Percentiles rank a stretch among this genome's conserved stretches.
phyloP scores from a whole-genome alignment of 2,888 invertebrate genomes.

The Tubiluchus corallicola region DNA sequence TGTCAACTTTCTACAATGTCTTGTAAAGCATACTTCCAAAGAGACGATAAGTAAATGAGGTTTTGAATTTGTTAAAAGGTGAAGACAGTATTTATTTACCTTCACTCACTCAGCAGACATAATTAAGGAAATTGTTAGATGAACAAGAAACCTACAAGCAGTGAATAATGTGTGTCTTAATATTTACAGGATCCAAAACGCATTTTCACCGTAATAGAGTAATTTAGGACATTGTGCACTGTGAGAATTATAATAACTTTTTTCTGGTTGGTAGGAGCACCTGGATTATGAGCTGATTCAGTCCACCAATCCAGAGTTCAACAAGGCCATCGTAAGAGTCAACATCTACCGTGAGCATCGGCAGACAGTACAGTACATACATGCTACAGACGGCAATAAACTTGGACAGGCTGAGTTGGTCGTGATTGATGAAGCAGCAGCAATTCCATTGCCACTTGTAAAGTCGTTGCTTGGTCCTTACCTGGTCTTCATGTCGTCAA shows the following conservation, averaged over 20 bases:
- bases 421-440: slow-evolving; percentile 96
- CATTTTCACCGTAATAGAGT: too few relatives aligned
- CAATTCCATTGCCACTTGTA: slow-evolving; percentile 83
- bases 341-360: slow-evolving; percentile 74
- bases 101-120: too few relatives aligned
- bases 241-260: slow-evolving; percentile 9
- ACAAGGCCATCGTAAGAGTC: slow-evolving; percentile 82
- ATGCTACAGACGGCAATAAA: slow-evolving; percentile 70
- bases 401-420: slow-evolving; percentile 82
- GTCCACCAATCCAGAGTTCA: slow-evolving; percentile 86
- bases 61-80: too few relatives aligned
- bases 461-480: slow-evolving; percentile 74
- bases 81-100: too few relatives aligned
- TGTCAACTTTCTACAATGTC: too few relatives aligned
- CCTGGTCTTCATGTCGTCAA: slow-evolving; percentile 83
- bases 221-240: too few relatives aligned
- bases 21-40: too few relatives aligned
- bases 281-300: slow-evolving; percentile 82
- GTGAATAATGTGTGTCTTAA: too few relatives aligned
- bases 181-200: too few relatives aligned
- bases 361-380: slow-evolving; percentile 88
- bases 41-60: too few relatives aligned
- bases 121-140: too few relatives aligned
- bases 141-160: too few relatives aligned
- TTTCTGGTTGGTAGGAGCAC: slow-evolving; percentile 74